phyloP scores from a whole-genome alignment of 2,797 vertebrate genomes.

The Aulostomus chinensis region DNA sequence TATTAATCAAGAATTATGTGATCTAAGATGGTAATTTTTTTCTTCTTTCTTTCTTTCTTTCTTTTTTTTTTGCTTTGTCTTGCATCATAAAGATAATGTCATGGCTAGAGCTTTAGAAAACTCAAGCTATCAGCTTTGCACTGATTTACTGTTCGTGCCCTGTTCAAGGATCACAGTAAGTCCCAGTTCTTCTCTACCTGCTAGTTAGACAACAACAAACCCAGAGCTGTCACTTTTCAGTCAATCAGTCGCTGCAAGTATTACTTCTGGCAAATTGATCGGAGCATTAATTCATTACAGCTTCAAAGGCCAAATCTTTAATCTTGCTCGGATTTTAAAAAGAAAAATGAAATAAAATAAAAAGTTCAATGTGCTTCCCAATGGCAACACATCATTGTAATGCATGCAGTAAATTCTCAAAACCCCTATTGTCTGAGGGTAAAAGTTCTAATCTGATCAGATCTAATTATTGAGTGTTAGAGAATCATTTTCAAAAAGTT shows the following conservation, averaged over 20 bases:
- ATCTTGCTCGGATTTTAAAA: neutral
- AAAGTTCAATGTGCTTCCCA: too few species aligned
- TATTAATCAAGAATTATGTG: slow-evolving; percentile 32
- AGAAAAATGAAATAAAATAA: too few species aligned
- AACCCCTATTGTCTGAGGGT: too few species aligned
- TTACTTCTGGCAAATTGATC: slow-evolving; percentile 7
- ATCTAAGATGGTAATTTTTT: slow-evolving; percentile 43
- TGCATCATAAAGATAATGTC: slow-evolving; percentile 39
- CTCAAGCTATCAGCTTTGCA: slow-evolving; percentile 5
- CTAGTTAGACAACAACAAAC: slow-evolving; percentile 9
- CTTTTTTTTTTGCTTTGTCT: slow-evolving; percentile 65
- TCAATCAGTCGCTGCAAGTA: neutral
- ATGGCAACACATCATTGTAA: too few species aligned
- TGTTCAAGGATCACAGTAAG: slow-evolving; percentile 33
- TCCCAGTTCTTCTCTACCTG: slow-evolving; percentile 4
- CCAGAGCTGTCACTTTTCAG: neutral
- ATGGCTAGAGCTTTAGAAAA: slow-evolving; percentile 16
- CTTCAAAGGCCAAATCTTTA: neutral
- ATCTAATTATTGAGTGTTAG: too few species aligned
- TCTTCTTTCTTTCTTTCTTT: too few species aligned
- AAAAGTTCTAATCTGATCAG: too few species aligned
- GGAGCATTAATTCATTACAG: slow-evolving; percentile 1
- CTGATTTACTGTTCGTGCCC: neutral
- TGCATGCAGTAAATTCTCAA: too few species aligned
- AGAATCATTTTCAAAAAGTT: too few species aligned